Base-by-base conservation (phyloP, 1,140 invertebrate genomes). In the Pseudomyrmex flavicornis region DNA sequence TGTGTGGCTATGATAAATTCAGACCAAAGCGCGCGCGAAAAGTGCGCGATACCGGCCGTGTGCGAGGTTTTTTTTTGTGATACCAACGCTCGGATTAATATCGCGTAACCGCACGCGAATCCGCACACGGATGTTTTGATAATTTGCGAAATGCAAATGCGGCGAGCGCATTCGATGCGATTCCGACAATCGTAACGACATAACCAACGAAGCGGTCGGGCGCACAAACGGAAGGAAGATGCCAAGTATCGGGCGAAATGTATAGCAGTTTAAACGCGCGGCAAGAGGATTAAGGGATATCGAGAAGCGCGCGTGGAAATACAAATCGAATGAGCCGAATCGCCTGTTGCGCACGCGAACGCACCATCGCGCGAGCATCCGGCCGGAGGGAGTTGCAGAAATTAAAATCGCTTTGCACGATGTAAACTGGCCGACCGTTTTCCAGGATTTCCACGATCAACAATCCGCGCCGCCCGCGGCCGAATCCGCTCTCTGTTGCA, bases 271-370 rank as follows among this genome's bases (percentile, higher is more conserved):
- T 72, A 82, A 84, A 84, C 26, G 44, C 48, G 35, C 48, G 35
- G 35, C 68, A 82, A 82, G 66, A 82, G 83, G 76, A 84, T 84
- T 82, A 82, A 72, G 46, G 59, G 76, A 63, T 84, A 84, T 66
- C 62, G 74, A 66, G 73, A 54, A 26, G 79, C 44, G 56, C 50
- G 35, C 50, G 76, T 26, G 50, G 77, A 84, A 84, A 72, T 70
- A 72, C 66, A 84, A 72, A 80, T 69, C 63, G 65, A 84, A 77
- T 79, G 66, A 77, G 62, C 44, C 22, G 73, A 22, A 65, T 69
- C 83, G 83, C 76, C 83, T 84, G 83, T 84, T 84, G 76, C 83
- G 46, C 50, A n/a, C 46, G n/a, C 20, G 26, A 48, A 22, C 20
- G 50, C 68, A 35, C 50, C 50, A 26, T 69, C 44, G 54, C 35